A percentile compares a stretch with the other conserved stretches of the same genome.
phyloP scores from a whole-genome alignment of 2,797 vertebrate species.

The Erethizon dorsatum region DNA sequence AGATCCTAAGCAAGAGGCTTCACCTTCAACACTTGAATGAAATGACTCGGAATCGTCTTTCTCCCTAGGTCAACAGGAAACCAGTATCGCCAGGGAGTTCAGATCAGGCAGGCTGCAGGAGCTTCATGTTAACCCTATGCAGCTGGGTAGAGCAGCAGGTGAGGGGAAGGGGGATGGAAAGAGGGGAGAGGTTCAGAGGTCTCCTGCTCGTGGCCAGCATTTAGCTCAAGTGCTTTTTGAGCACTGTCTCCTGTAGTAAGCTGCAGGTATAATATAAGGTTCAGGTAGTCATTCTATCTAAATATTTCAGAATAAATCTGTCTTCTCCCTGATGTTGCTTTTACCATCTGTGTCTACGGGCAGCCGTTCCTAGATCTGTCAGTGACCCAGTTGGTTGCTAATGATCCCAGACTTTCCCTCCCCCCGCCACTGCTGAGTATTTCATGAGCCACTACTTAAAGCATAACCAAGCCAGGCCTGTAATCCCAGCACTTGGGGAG shows the following conservation, averaged over 20 bases:
- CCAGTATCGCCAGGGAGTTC: background rate
- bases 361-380: background rate
- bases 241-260: background rate
- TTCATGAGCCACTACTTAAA: background rate
- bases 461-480: background rate
- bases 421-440: background rate
- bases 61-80: constrained; percentile 1
- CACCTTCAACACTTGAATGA: background rate
- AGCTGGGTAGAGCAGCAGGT: background rate
- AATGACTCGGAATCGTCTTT: background rate
- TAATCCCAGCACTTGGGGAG: background rate
- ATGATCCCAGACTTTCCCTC: background rate
- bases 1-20: background rate
- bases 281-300: background rate
- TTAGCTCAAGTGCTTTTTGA: background rate
- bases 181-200: background rate
- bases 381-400: background rate
- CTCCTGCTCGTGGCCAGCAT: background rate
- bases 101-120: background rate
- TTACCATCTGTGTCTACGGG: background rate
- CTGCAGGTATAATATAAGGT: background rate
- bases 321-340: background rate
- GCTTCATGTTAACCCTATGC: background rate
- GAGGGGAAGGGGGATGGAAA: background rate
- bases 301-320: constrained; percentile 23